Evolutionary conservation across 2,113 vertebrate genomes (phyloP).

Genomic region (Trematocara variabile): DNA sequence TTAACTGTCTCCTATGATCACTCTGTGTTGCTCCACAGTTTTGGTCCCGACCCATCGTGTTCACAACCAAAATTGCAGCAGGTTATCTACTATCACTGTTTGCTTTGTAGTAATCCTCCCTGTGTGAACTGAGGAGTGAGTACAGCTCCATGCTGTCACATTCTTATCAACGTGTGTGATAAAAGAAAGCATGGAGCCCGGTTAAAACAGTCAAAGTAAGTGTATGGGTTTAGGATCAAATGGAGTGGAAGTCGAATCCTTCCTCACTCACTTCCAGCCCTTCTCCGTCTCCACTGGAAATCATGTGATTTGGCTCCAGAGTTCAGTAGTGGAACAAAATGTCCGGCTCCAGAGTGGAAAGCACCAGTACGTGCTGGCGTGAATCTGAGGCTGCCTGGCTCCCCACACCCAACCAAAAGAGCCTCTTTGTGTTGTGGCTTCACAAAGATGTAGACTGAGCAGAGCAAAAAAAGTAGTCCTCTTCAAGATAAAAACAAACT

Average conservation of each 20-base stretch:
- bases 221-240: neutral
- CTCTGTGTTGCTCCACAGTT: neutral
- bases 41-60: neutral
- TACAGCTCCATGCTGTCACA: neutral
- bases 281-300: neutral
- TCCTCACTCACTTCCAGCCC: neutral
- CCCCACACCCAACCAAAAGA: constrained; percentile 44
- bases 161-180: neutral
- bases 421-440: constrained; percentile 61
- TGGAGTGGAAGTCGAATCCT: neutral
- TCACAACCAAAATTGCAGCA: neutral
- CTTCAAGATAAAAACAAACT: constrained; percentile 30
- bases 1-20: neutral
- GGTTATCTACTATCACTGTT: neutral
- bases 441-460: constrained; percentile 48
- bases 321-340: constrained; percentile 80
- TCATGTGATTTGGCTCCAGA: constrained; percentile 43
- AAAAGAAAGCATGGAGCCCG: neutral
- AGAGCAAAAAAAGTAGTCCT: constrained; percentile 18
- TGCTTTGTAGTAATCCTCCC: neutral
- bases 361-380: constrained; percentile 54
- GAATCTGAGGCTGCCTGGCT: constrained; percentile 38
- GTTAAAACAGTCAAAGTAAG: neutral
- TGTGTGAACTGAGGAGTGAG: neutral
- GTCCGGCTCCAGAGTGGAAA: constrained; percentile 69